Percentiles rank a stretch among this genome's conserved stretches.
Conservation (phyloP, 2,113 vertebrate species). For the Phyllostomus discolor region DNA sequence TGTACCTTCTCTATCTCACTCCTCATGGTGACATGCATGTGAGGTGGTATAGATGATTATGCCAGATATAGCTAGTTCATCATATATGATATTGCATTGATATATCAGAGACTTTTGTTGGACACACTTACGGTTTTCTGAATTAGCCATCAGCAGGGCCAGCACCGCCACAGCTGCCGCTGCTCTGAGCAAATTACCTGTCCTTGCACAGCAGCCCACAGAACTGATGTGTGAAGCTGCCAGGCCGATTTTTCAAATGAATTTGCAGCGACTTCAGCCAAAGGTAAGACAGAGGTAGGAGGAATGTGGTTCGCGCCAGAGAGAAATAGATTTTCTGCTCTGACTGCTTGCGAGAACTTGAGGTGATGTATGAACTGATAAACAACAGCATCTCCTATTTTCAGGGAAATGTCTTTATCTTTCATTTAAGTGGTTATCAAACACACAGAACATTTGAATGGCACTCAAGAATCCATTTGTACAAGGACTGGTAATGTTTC, state of each 20-base stretch:
- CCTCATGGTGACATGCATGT: neutral
- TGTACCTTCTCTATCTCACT: neutral
- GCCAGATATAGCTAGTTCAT: neutral
- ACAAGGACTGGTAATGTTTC: neutral
- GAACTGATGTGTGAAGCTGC: conserved; percentile 60
- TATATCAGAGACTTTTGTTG: neutral
- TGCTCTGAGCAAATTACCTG: conserved; percentile 62
- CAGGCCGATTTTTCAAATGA: conserved; percentile 77
- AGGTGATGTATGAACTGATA: conserved; percentile 78
- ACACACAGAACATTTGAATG: neutral
- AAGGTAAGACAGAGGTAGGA: conserved; percentile 77
- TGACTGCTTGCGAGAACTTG: conserved; percentile 69
- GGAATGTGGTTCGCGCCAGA: conserved; percentile 79
- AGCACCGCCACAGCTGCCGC: conserved; percentile 16
- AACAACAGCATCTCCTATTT: conserved; percentile 74
- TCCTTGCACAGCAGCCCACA: conserved; percentile 29
- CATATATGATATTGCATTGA: neutral
- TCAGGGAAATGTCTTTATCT: conserved; percentile 59
- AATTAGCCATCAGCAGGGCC: conserved; percentile 36
- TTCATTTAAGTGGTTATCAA: conserved; percentile 71
- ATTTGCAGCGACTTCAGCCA: conserved; percentile 75
- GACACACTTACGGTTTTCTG: conserved; percentile 41
- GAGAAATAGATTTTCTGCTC: conserved; percentile 82
- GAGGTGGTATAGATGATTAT: neutral
- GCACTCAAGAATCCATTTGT: neutral